Evolutionary conservation across 2,113 vertebrate species (phyloP).

Genomic region (Plotosus lineatus): DNA sequence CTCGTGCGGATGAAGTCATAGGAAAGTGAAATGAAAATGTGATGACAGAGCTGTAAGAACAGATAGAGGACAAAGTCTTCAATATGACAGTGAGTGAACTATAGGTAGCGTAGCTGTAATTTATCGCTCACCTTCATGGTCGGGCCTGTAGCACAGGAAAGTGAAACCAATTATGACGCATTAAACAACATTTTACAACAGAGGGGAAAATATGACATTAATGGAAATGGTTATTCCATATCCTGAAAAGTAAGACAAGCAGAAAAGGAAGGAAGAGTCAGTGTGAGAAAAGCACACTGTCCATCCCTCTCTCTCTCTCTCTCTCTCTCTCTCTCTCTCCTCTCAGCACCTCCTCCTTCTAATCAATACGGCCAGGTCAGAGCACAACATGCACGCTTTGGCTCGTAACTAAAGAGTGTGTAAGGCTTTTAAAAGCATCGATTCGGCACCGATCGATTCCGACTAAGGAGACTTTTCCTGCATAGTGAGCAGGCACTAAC

Average conservation of each 20-base stretch:
- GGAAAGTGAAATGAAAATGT: conserved; percentile 4
- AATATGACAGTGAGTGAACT: neutral
- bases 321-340: conserved; percentile 4
- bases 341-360: conserved; percentile 52
- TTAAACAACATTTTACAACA: conserved; percentile 40
- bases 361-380: conserved; percentile 80
- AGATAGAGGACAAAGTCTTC: conserved; percentile 36
- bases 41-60: conserved; percentile 1
- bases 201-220: conserved; percentile 24
- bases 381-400: conserved; percentile 81
- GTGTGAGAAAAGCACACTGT: conserved; percentile 36
- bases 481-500: conserved; percentile 75
- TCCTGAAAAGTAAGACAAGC: conserved; percentile 17
- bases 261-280: neutral
- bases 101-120: conserved; percentile 10
- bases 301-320: conserved; percentile 20
- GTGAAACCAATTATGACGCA: conserved; percentile 29
- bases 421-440: conserved; percentile 88
- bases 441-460: conserved; percentile 78
- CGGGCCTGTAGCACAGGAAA: conserved; percentile 13
- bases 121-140: conserved; percentile 1
- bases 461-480: conserved; percentile 71
- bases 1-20: conserved; percentile 15
- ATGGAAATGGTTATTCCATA: conserved; percentile 38
- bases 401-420: conserved; percentile 83